Base-by-base conservation (phyloP, 2,888 invertebrate species). In the Lochmaea crataegi region DNA sequence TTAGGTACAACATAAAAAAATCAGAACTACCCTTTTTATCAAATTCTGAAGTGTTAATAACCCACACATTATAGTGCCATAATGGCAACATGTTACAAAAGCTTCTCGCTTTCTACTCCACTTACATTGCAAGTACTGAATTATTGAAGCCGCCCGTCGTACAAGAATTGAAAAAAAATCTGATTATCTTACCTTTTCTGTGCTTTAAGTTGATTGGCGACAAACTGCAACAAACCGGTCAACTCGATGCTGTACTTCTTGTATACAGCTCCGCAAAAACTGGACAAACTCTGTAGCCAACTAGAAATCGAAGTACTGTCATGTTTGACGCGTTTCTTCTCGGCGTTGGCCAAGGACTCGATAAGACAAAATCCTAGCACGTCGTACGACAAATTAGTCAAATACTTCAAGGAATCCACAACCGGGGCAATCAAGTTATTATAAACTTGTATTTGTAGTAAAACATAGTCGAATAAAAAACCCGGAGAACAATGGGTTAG, bases 201-300 rank as follows among this genome's bases (percentile, higher is more conserved):
- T 22, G 95, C 94, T 87, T 99, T 99, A 18, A 99, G 90, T 84
- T 99, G 95, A 88, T 99, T 98, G 53, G 96, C 96, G 32, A 99
- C 96, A 87, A 97, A 99, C 87, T 99, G 98, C 84, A 99, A 88
- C 78, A 99, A 87, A 2, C 98, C 98, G 4, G 96, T 94, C 76
- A 99, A 89, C 85, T 99, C 99, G 73, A 99, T 96, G 82, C 94
- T 94, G 87, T 99, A 99, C 86, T 98, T 99, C 88, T 98, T 98
- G 87, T 96, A 98, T 78, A 98, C 95, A 2, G 96, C 94, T 12
- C 99, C 99, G 81, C 97, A 96, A 88, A 99, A 99, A 74, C 94
- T 95, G 0, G 98, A 95, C 41, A 99, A 91, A 84, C 97, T 96
- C 85, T 97, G 97, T 73, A 98, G 89, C 97, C 98, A 98, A 10